Conservation (phyloP, 37 sponge, comb jelly and placozoan genomes). For the Beroe ovata region DNA sequence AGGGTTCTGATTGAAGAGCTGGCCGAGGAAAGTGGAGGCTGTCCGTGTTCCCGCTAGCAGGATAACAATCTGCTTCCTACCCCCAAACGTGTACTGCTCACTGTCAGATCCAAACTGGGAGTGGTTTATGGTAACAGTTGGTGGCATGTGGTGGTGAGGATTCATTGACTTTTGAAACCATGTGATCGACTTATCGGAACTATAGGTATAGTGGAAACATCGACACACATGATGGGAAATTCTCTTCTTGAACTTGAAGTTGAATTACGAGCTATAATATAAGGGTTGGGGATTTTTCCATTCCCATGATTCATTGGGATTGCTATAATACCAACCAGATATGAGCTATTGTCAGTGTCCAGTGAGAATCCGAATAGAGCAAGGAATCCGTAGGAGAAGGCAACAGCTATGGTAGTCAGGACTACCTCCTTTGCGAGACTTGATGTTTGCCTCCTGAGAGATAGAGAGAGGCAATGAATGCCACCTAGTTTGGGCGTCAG, state of each 20-base stretch:
- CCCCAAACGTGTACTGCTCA: neutral
- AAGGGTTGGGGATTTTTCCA: too few relatives aligned
- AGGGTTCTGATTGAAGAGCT: conserved; percentile 65
- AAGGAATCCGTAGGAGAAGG: conserved; percentile 17
- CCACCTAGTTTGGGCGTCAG: too few relatives aligned
- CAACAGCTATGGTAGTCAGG: neutral
- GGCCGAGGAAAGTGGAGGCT: conserved; percentile 46
- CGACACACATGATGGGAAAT: too few relatives aligned
- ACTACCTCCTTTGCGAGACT: neutral
- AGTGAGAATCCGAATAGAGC: neutral
- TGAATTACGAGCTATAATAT: conserved; percentile 14
- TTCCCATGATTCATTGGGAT: too few relatives aligned
- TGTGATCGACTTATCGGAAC: too few relatives aligned
- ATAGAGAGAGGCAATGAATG: neutral
- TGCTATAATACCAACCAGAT: too few relatives aligned
- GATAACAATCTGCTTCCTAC: conserved; percentile 54
- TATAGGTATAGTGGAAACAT: too few relatives aligned
- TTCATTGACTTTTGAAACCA: too few relatives aligned
- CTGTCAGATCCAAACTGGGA: conserved; percentile 1
- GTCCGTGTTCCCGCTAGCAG: conserved; percentile 3
- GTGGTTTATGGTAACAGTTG: neutral
- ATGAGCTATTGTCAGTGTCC: too few relatives aligned
- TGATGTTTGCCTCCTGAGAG: conserved; percentile 2
- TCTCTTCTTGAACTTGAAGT: neutral
- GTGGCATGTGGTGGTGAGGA: too few relatives aligned